Evolutionary conservation across 23 tunicate species (phyloP).

Genomic region (Aplidium turbinatum): DNA sequence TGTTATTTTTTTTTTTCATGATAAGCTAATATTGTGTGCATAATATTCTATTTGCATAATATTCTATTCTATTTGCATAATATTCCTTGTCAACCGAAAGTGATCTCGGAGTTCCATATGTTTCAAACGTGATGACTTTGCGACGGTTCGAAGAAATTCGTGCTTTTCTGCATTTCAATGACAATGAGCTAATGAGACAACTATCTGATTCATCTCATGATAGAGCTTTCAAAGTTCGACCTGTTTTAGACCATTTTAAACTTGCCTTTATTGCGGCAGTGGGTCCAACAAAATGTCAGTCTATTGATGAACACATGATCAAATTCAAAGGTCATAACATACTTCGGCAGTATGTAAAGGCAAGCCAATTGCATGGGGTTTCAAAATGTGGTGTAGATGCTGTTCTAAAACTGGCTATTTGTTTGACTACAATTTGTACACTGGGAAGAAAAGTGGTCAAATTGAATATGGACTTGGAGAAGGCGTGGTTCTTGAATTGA

Average conservation of each 20-base stretch:
- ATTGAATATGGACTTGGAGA: constrained; percentile 5
- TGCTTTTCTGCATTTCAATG: constrained; percentile 12
- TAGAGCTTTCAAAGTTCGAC: constrained; percentile 20
- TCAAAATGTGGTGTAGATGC: constrained; percentile 27
- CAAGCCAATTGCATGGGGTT: constrained; percentile 15
- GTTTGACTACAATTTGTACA: background rate
- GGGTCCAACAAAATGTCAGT: constrained; percentile 8
- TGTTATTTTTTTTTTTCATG: no score
- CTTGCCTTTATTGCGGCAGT: background rate
- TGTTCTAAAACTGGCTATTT: constrained; percentile 10
- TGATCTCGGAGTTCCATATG: constrained; percentile 4
- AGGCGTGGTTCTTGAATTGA: constrained; percentile 20
- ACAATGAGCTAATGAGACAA: constrained; percentile 3
- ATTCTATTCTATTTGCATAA: no score
- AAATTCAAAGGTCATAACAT: constrained; percentile 17
- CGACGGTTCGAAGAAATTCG: constrained; percentile 9
- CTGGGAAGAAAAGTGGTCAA: constrained; percentile 23
- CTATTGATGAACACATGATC: constrained; percentile 24
- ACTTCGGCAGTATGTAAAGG: constrained; percentile 19
- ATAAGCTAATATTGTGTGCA: no score
- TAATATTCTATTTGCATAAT: no score
- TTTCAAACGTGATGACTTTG: constrained; percentile 7
- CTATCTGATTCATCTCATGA: background rate
- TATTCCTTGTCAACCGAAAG: constrained; percentile 17
- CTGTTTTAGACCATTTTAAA: constrained; percentile 14